Conservation (phyloP, 2,888 invertebrate genomes). For the Ichneumoninae sp. region DNA sequence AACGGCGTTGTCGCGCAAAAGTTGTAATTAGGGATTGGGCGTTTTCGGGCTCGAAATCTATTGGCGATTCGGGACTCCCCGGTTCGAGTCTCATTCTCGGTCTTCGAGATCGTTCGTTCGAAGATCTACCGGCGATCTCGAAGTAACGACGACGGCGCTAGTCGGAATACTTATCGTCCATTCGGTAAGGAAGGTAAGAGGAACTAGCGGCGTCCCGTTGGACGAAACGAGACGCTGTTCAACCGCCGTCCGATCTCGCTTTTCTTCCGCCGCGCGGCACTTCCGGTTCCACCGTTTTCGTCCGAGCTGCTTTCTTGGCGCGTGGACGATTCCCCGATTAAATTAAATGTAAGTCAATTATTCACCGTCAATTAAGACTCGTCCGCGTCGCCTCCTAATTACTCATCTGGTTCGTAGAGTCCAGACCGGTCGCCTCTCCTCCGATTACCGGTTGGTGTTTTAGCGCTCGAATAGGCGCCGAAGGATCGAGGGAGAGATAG, state of each 20-base stretch:
- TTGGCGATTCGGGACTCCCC: background rate
- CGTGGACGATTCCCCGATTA: conserved; percentile 42
- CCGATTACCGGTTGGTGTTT: conserved; percentile 5
- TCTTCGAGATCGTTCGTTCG: background rate
- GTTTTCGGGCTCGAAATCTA: background rate
- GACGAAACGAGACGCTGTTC: too few relatives aligned
- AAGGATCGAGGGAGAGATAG: conserved; percentile 33
- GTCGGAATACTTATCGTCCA: background rate
- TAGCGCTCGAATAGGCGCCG: background rate
- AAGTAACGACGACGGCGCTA: background rate
- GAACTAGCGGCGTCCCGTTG: background rate
- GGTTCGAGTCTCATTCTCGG: background rate
- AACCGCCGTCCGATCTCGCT: too few relatives aligned
- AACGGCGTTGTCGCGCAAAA: background rate
- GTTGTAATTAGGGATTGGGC: background rate
- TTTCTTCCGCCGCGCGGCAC: too few relatives aligned
- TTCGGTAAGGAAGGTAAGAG: background rate
- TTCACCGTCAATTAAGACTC: conserved; percentile 52
- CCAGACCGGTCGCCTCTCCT: background rate
- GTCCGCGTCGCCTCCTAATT: conserved; percentile 54
- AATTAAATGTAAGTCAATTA: conserved; percentile 59
- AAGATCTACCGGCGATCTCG: background rate
- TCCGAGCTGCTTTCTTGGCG: background rate
- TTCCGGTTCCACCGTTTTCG: background rate
- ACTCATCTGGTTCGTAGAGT: conserved; percentile 13